Evolutionary conservation across 2,797 vertebrate genomes (phyloP).

Genomic region (Manis javanica): DNA sequence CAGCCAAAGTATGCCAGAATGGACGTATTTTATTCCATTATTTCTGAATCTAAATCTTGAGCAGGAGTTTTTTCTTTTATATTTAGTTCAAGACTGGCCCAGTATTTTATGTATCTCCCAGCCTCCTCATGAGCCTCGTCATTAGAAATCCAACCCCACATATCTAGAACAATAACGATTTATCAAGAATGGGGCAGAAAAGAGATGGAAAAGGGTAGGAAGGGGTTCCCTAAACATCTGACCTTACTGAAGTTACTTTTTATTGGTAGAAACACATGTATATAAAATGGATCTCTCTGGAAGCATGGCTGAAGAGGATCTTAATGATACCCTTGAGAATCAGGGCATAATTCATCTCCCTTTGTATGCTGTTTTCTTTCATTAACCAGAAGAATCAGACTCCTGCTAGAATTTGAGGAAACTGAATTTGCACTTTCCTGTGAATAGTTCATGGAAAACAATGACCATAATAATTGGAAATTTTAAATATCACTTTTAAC

Average conservation of each 20-base stretch:
- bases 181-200: neutral
- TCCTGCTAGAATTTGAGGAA: neutral
- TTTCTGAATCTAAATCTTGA: neutral
- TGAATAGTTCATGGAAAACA: neutral
- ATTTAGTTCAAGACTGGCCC: neutral
- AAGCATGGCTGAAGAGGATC: neutral
- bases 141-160: neutral
- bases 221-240: neutral
- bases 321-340: neutral
- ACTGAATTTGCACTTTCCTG: neutral
- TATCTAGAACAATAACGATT: neutral
- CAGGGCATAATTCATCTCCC: neutral
- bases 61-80: neutral
- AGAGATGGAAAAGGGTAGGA: neutral
- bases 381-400: slow-evolving; percentile 11
- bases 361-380: neutral
- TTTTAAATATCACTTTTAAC: slow-evolving; percentile 13
- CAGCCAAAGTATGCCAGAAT: neutral
- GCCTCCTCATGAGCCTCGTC: neutral
- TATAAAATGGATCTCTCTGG: neutral
- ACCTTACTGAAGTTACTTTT: neutral
- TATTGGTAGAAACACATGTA: neutral
- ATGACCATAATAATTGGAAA: neutral
- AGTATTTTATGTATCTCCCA: neutral
- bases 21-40: neutral